Percentiles rank a stretch among this genome's conserved stretches.
These are phyloP conservation scores for Papilio polytes DNA, from an alignment of 1,140 invertebrate genomes.

Conservation along the genomic window DNA sequence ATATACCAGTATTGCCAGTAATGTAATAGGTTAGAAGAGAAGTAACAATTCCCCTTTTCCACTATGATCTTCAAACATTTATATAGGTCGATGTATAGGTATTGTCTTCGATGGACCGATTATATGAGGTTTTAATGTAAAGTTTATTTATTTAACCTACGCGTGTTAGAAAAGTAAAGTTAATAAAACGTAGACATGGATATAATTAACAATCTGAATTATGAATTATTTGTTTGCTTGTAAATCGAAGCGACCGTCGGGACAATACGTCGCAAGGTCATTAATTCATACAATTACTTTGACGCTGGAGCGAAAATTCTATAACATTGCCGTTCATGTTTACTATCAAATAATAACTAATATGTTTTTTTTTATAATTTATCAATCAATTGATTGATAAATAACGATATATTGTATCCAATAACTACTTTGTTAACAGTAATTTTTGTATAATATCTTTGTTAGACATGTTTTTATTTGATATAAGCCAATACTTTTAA, in stretches of 20 bases:
- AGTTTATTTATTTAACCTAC: not conserved
- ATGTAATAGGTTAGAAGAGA: too few relatives aligned
- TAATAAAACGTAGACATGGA: not conserved
- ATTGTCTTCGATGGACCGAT: not conserved
- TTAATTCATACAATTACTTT: conserved; percentile 67
- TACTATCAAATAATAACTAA: not conserved
- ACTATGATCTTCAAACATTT: too few relatives aligned
- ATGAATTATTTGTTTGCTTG: conserved; percentile 45
- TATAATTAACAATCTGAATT: not conserved
- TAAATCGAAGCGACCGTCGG: conserved; percentile 36
- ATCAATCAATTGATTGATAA: too few relatives aligned
- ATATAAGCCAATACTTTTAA: not conserved
- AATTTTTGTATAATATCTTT: too few relatives aligned
- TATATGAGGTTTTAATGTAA: not conserved
- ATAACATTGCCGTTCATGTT: conserved; percentile 32
- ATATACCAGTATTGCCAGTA: too few relatives aligned
- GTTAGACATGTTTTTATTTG: too few relatives aligned
- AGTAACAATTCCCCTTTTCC: too few relatives aligned
- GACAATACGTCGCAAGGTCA: conserved; percentile 60
- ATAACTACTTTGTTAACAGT: too few relatives aligned
- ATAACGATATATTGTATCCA: too few relatives aligned
- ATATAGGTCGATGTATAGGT: too few relatives aligned
- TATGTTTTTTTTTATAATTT: too few relatives aligned
- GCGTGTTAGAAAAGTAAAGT: not conserved
- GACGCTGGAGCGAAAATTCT: conserved; percentile 50